Base-by-base conservation (phyloP, 2,888 invertebrate genomes). In the Drosophila hamatofila region DNA sequence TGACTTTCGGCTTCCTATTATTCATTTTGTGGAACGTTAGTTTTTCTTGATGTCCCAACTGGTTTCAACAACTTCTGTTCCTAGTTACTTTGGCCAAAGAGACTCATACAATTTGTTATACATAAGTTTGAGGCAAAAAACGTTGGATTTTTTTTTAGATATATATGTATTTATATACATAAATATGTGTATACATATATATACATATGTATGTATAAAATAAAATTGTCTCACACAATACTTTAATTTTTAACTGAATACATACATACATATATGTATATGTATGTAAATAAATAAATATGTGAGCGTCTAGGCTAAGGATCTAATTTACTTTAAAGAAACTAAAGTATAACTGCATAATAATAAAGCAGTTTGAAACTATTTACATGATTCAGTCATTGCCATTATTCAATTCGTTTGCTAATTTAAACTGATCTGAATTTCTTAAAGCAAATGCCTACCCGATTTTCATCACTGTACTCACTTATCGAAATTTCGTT, bases 21-120 rank as follows among this genome's bases (percentile, higher is more conserved):
- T 68, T 68, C 37, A 52, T 44, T 67, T 68, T 21, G 42, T 33
- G n/a, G 23, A 37, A 30, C 61, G 44, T 51, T 60, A 54, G 44
- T 33, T 52, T 52, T 61, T 66, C 46, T 39, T 37, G 21, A 68
- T 46, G 46, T 68, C 35, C 69, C 27, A 68, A 68, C 69, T 59
- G 59, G 68, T 68, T 68, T 69, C 33, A 33, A n/a, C 59, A 42
- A 23, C 41, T 33, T 27, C 51, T 39, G 23, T 42, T 27, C 41
- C 39, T 56, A 21, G 25, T 41, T 16, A 37, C 59, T 27, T 25
- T 6, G 27, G 21, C 14, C 18, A 21, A 30, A 51, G 21, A 60
- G 14, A 44, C 33, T 33, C 48, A 33, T 64, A 54, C 25, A 30
- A 46, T 65, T 46, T 25, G 9, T 35, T 27, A 9, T 23, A 16